These are phyloP conservation scores for Proterorhinus semilunaris DNA, from an alignment of 2,113 vertebrate genomes.

Conservation along the genomic window DNA sequence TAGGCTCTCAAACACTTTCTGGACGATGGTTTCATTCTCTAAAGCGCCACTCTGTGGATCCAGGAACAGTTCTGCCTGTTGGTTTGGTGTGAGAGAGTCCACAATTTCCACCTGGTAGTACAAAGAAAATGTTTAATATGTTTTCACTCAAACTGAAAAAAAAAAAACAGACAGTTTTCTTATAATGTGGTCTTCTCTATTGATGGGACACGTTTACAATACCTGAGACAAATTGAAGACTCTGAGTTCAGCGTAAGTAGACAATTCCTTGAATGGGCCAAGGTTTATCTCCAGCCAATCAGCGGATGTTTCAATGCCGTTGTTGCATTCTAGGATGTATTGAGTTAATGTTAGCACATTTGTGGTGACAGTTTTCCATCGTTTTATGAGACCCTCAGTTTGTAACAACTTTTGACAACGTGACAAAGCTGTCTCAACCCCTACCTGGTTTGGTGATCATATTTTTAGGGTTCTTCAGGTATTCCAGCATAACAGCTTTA, in stretches of 20 bases:
- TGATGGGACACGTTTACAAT: neutral
- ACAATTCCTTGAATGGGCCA: slow-evolving; percentile 17
- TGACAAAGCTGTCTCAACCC: neutral
- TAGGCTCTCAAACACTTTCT: slow-evolving; percentile 20
- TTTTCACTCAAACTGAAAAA: neutral
- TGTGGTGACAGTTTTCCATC: neutral
- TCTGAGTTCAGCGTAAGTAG: slow-evolving; percentile 24
- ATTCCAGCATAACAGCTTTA: slow-evolving; percentile 12
- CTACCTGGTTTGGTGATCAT: slow-evolving; percentile 20
- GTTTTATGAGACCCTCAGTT: no score
- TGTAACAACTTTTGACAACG: no score
- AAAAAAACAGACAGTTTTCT: neutral
- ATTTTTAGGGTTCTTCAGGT: slow-evolving; percentile 7
- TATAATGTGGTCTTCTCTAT: neutral
- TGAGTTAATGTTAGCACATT: neutral
- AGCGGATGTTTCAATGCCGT: neutral
- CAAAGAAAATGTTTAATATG: neutral
- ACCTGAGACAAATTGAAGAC: slow-evolving; percentile 21
- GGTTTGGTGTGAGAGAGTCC: slow-evolving; percentile 25
- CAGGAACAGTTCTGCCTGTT: slow-evolving; percentile 42
- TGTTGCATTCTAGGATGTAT: slow-evolving; percentile 14
- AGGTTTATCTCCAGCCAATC: slow-evolving; percentile 30
- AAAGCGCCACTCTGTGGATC: slow-evolving; percentile 26
- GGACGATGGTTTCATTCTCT: slow-evolving; percentile 27
- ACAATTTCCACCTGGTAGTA: slow-evolving; percentile 26